These are phyloP conservation scores for Rattus norvegicus DNA, from an alignment of 2,113 vertebrate species.

Conservation along the genomic window DNA sequence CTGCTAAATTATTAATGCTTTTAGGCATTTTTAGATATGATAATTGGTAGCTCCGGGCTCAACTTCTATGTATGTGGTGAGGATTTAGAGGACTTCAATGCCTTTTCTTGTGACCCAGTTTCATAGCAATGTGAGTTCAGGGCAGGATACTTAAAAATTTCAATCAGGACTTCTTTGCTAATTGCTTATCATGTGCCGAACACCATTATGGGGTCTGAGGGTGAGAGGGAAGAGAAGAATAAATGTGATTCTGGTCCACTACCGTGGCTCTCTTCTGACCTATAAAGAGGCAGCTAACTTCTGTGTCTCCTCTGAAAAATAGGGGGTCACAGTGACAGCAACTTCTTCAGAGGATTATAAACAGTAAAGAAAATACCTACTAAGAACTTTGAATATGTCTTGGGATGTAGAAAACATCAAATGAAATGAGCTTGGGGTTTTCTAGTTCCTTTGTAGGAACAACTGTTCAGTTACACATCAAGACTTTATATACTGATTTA, in stretches of 20 bases:
- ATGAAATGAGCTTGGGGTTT: not conserved
- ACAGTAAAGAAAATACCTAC: not conserved
- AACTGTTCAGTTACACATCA: not conserved
- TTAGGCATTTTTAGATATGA: conserved; percentile 71
- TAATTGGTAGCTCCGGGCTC: conserved; percentile 60
- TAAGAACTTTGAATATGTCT: not conserved
- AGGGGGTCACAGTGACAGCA: not conserved
- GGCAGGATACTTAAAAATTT: conserved; percentile 14
- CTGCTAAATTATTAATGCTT: conserved; percentile 66
- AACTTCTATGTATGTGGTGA: conserved; percentile 9
- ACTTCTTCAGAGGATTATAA: not conserved
- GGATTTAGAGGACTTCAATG: conserved; percentile 13
- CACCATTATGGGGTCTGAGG: not conserved
- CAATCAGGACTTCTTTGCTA: conserved; percentile 48
- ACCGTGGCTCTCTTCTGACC: not conserved
- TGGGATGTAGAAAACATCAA: not conserved
- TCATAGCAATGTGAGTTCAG: conserved; percentile 24
- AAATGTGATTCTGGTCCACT: not conserved
- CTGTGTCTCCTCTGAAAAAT: not conserved
- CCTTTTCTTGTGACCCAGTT: conserved; percentile 58
- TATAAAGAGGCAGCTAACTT: not conserved
- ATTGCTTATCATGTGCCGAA: not conserved
- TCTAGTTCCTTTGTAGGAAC: not conserved
- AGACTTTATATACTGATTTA: not conserved
- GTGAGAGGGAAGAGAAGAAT: not conserved